phyloP scores from a whole-genome alignment of 2,113 vertebrate genomes.

The Perca schrenkii region DNA sequence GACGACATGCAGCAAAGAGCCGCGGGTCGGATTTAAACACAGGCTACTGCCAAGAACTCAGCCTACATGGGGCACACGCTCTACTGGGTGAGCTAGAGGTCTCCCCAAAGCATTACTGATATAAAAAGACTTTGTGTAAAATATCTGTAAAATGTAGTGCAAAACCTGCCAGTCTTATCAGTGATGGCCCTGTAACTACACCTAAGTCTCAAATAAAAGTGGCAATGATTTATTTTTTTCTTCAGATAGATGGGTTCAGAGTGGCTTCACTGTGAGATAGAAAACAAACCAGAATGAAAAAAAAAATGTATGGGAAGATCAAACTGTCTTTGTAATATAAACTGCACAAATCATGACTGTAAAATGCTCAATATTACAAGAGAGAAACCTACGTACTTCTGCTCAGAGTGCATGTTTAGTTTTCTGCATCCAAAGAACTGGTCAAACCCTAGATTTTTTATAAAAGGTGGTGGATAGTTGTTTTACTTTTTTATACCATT shows the following conservation, averaged over 20 bases:
- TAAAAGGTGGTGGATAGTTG: not conserved
- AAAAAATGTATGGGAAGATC: not conserved
- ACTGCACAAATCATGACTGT: not conserved
- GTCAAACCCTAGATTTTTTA: not conserved
- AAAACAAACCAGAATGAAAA: not conserved
- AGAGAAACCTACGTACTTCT: not conserved
- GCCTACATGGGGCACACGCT: too few species aligned
- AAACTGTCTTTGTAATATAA: not conserved
- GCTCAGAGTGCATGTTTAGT: not conserved
- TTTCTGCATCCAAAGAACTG: not conserved
- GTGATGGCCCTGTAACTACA: not conserved
- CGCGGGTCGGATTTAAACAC: too few species aligned
- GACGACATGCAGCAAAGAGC: too few species aligned
- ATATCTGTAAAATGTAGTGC: not conserved
- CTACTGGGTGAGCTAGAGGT: too few species aligned
- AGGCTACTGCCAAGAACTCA: too few species aligned
- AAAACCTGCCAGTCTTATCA: not conserved
- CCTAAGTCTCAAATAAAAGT: not conserved
- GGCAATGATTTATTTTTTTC: not conserved
- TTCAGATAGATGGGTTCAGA: not conserved
- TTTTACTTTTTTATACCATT: not conserved
- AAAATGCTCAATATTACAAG: not conserved
- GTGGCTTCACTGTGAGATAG: not conserved
- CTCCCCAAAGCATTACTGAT: not conserved
- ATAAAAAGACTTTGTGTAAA: too few species aligned